Evolutionary conservation across 2,888 invertebrate genomes (phyloP).

Genomic region (Geophilus truncorum): DNA sequence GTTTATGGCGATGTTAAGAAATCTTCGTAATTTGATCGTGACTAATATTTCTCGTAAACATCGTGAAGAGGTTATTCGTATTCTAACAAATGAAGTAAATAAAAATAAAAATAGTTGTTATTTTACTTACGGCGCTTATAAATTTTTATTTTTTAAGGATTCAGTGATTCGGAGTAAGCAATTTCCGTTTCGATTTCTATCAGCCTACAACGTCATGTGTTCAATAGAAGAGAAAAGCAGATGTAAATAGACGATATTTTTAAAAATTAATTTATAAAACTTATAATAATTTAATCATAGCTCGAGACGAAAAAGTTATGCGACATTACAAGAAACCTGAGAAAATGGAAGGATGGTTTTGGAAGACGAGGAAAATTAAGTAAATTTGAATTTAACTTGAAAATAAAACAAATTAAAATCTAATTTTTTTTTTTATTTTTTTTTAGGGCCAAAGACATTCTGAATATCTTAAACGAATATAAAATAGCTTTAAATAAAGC

Average conservation of each 20-base stretch:
- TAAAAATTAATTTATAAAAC: neutral
- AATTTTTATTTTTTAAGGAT: conserved; percentile 42
- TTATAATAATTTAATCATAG: too few species aligned
- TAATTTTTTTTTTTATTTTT: neutral
- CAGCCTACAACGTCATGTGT: conserved; percentile 49
- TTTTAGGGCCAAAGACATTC: neutral
- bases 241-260: neutral
- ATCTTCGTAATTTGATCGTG: conserved; percentile 51
- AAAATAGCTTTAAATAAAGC: conserved; percentile 49
- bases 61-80: conserved; percentile 47
- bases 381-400: neutral
- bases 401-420: neutral
- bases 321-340: neutral
- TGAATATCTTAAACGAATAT: conserved; percentile 40
- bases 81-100: conserved; percentile 48
- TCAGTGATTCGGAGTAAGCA: conserved; percentile 47
- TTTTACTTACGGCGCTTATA: too few species aligned
- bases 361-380: neutral
- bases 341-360: neutral
- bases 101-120: neutral
- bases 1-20: conserved; percentile 53
- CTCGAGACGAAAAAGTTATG: neutral
- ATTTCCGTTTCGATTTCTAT: conserved; percentile 52
- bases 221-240: neutral
- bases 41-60: conserved; percentile 50